phyloP scores from a whole-genome alignment of 1,140 invertebrate species.

The Drosophila willistoni region DNA sequence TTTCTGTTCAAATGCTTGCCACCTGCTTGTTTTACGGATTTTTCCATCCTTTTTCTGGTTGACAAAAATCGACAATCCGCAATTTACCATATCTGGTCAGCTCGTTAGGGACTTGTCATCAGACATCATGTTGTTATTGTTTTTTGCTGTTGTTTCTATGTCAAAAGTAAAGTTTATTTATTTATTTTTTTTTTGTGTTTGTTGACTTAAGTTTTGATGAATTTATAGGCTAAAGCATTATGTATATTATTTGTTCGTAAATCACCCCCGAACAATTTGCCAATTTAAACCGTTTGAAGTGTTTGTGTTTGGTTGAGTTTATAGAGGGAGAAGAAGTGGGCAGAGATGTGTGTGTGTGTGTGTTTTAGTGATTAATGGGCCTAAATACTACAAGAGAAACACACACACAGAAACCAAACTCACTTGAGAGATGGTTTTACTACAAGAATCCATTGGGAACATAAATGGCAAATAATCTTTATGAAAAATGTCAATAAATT shows the following conservation, averaged over 20 bases:
- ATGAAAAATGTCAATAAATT: slow-evolving; percentile 5
- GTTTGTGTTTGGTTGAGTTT: not conserved
- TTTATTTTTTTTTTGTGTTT: not conserved
- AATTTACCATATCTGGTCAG: slow-evolving; percentile 54
- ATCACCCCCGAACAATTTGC: slow-evolving; percentile 78
- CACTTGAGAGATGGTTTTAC: not conserved
- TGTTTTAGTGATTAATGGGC: slow-evolving; percentile 16
- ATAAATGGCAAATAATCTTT: not conserved
- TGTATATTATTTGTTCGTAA: slow-evolving; percentile 80
- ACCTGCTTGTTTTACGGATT: slow-evolving; percentile 45
- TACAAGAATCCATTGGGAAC: not conserved
- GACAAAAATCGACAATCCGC: slow-evolving; percentile 3
- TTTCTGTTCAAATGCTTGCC: slow-evolving; percentile 3
- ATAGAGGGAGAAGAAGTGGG: not conserved
- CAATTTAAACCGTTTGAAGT: slow-evolving; percentile 62
- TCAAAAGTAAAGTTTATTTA: slow-evolving; percentile 50
- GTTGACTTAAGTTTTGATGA: slow-evolving; percentile 62
- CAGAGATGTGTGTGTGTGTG: not conserved
- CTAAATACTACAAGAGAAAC: slow-evolving; percentile 7
- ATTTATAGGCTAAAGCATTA: slow-evolving; percentile 77
- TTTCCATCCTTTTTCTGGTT: slow-evolving; percentile 24
- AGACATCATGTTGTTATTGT: slow-evolving; percentile 53
- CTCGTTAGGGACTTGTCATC: slow-evolving; percentile 23
- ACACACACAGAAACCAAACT: not conserved
- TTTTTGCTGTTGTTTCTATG: slow-evolving; percentile 40